phyloP scores from a whole-genome alignment of 1,140 invertebrate genomes.

The Pissodes strobi region DNA sequence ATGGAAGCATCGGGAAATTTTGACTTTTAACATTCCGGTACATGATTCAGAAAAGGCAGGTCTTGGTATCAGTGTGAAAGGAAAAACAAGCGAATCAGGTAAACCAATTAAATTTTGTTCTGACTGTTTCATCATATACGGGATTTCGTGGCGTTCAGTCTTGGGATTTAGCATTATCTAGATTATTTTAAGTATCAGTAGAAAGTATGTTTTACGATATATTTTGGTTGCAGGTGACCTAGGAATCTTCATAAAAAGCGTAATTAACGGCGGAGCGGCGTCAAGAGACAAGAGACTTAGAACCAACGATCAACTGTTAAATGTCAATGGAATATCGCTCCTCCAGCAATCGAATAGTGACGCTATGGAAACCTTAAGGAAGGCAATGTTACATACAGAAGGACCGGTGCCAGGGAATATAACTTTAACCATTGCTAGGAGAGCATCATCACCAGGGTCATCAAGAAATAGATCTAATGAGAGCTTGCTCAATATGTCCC shows the following conservation, averaged over 20 bases:
- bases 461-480: constrained; percentile 59
- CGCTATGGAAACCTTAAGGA: constrained; percentile 92
- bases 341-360: constrained; percentile 87
- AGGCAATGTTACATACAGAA: constrained; percentile 85
- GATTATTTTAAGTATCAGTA: too few species aligned
- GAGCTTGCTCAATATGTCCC: constrained; percentile 56
- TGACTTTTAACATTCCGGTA: constrained; percentile 91
- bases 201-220: not conserved
- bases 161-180: too few species aligned
- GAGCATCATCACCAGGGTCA: constrained; percentile 62
- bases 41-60: constrained; percentile 97
- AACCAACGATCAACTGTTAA: constrained; percentile 94
- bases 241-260: constrained; percentile 97
- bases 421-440: constrained; percentile 79
- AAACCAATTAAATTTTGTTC: not conserved
- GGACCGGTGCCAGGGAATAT: constrained; percentile 84
- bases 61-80: constrained; percentile 95
- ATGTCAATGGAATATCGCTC: constrained; percentile 90
- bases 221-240: constrained; percentile 64
- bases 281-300: constrained; percentile 88
- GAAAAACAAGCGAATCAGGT: constrained; percentile 78
- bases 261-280: constrained; percentile 93
- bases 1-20: constrained; percentile 82
- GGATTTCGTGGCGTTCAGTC: not conserved
- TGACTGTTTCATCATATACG: too few species aligned